Base-by-base conservation (phyloP, 2,113 vertebrate genomes). In the Dasypus novemcinctus region DNA sequence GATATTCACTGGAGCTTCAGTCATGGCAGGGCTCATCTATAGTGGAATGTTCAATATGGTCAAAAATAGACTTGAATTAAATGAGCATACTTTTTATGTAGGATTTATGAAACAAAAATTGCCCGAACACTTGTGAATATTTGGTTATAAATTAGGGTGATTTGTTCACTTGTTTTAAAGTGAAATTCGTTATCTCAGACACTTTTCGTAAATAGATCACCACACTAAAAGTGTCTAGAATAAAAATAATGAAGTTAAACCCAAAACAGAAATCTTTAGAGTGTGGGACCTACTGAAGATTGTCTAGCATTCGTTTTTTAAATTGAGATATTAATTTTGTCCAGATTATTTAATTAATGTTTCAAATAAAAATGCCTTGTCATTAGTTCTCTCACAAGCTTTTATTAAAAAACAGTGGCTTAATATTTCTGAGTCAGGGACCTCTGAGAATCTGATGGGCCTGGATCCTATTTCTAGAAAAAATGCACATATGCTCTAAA, bases 51-150 rank as follows among this genome's bases (percentile, higher is more conserved):
- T n/a, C 52, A 1, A 1, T 5, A 4, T 31, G 21, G 4, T 54
- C 23, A 91, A 88, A 33, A 69, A 93, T 74, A 72, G 49, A 88
- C 57, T 82, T 87, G 46, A 92, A 82, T 95, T 81, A 85, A 92
- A 81, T 86, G 31, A 82, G 1, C 84, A 52, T 78, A 57, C 31
- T 61, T 92, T 83, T 95, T 41, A 75, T 72, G 46, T 41, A 81
- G 49, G 49, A 46, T 87, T 17, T 57, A 18, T 57, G 15, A 57
- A 57, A 57, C 54, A 57, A 57, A 57, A 57, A 57, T 57, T 21
- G 18, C 18, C 17, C 14, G 79, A 82, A 38, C 25, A 36, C 61
- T 38, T 31, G 69, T 83, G 20, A 84, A 3, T 21, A 78, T 6
- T 66, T 87, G 72, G 23, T 90, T 76, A 43, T 43, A 82, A 74